A percentile compares a stretch with the other conserved stretches of the same genome.
Evolutionary conservation across 2,113 vertebrate species (phyloP).

Genomic region (Petrocephalus microphthalmus): DNA sequence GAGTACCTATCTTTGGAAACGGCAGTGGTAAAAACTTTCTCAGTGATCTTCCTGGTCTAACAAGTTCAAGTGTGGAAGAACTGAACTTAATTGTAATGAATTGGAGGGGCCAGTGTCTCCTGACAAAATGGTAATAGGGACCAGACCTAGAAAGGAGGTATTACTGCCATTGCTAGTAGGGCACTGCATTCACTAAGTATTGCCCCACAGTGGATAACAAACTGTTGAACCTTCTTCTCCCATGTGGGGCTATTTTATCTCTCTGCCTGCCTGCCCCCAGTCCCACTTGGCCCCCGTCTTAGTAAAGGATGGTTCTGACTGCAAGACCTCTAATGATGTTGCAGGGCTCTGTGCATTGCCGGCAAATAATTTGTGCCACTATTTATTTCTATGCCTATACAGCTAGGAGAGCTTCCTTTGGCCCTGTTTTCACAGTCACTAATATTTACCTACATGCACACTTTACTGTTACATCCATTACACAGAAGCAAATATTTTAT

Average conservation of each 20-base stretch:
- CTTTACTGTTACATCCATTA: neutral
- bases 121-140: neutral
- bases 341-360: neutral
- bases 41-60: neutral
- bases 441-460: neutral
- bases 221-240: slow-evolving; percentile 10
- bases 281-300: neutral
- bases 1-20: neutral
- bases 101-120: neutral
- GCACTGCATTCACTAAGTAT: neutral
- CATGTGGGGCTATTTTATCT: neutral
- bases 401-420: neutral
- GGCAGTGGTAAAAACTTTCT: neutral
- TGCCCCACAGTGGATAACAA: neutral
- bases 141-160: neutral
- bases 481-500: neutral
- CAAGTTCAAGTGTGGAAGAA: neutral
- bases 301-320: neutral
- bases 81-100: neutral
- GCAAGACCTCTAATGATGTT: slow-evolving; percentile 4
- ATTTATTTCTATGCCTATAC: neutral
- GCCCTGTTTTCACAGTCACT: neutral
- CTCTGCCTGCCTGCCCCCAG: neutral
- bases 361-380: neutral
- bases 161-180: neutral